Percentiles rank a stretch among this genome's conserved stretches.
These are phyloP conservation scores for Leptodactylus fallax DNA, from an alignment of 2,797 vertebrate species.

Conservation along the genomic window DNA sequence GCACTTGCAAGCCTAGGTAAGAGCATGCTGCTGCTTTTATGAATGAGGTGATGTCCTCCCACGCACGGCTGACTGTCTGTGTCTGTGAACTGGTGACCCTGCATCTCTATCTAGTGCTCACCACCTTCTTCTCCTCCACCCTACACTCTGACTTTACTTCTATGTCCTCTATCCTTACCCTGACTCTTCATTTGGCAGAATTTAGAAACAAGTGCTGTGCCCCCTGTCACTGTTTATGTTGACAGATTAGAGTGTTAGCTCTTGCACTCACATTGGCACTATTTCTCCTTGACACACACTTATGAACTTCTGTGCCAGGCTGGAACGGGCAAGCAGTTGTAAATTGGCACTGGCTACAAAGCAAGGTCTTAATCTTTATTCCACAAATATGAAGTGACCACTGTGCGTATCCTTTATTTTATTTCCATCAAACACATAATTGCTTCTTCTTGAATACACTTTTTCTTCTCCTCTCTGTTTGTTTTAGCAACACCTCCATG, in stretches of 20 bases:
- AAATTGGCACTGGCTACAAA: background rate
- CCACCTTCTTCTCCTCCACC: background rate
- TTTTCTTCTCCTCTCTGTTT: background rate
- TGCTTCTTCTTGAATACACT: conserved; percentile 1
- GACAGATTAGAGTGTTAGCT: conserved; percentile 20
- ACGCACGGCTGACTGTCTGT: conserved; percentile 53
- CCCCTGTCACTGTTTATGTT: background rate
- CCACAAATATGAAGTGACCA: background rate
- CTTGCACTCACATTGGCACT: background rate
- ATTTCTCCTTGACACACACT: background rate
- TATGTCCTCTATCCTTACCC: background rate
- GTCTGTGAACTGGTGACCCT: conserved; percentile 63
- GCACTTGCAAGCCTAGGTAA: conserved; percentile 56
- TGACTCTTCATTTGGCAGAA: background rate
- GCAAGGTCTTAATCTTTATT: background rate
- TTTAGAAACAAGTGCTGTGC: background rate
- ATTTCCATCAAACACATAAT: conserved; percentile 25
- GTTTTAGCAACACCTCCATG: background rate
- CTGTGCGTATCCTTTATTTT: background rate
- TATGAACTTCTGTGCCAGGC: background rate
- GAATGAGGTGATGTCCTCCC: conserved; percentile 62
- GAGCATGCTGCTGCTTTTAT: conserved; percentile 61
- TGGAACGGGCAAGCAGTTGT: background rate
- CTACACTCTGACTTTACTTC: no score
- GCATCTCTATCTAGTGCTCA: conserved; percentile 36